Percentiles rank a stretch among this genome's conserved stretches.
Evolutionary conservation across 2,888 invertebrate genomes (phyloP).

Genomic region (Erebia epiphron): DNA sequence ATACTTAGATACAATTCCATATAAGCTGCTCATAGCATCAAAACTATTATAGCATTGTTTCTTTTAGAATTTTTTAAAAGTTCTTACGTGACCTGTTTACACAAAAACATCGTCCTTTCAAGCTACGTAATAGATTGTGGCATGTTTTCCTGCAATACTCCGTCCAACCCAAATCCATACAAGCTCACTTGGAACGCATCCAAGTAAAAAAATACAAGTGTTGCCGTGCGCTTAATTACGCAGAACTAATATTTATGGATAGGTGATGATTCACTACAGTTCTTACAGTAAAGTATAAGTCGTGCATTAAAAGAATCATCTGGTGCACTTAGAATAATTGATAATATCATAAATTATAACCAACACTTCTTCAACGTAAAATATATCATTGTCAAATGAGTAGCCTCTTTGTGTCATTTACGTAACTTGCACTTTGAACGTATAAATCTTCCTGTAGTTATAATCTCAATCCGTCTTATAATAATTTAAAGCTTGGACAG

Average conservation of each 20-base stretch:
- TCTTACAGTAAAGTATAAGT: no score
- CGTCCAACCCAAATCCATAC: slow-evolving; percentile 14
- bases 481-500: slow-evolving; percentile 14
- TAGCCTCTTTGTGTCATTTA: not conserved
- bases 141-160: not conserved
- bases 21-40: no score
- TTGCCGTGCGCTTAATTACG: slow-evolving; percentile 6
- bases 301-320: not conserved
- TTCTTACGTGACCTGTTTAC: not conserved
- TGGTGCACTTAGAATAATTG: not conserved
- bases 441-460: slow-evolving; percentile 16
- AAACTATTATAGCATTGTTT: no score
- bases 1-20: no score
- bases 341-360: slow-evolving; percentile 1
- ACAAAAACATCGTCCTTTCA: not conserved
- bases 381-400: slow-evolving; percentile 13
- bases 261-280: not conserved
- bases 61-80: not conserved
- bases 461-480: slow-evolving; percentile 9
- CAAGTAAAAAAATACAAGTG: slow-evolving; percentile 27
- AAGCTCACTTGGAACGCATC: slow-evolving; percentile 30
- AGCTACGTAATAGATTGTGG: not conserved
- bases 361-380: not conserved
- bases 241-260: slow-evolving; percentile 11
- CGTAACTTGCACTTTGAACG: slow-evolving; percentile 20